Base-by-base conservation (phyloP, 2,888 invertebrate genomes). In the Scaeva pyrastri region DNA sequence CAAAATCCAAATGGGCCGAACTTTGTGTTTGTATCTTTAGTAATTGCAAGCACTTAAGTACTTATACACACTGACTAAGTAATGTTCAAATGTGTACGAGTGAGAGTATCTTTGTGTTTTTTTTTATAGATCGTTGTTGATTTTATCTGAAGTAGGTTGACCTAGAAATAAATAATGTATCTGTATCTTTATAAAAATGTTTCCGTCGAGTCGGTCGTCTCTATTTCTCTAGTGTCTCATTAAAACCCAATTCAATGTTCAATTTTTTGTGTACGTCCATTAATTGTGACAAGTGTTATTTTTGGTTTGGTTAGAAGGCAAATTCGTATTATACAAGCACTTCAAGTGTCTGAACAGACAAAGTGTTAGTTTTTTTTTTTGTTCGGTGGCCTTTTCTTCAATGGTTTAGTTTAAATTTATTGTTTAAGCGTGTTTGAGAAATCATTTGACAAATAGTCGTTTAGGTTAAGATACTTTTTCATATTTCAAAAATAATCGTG, bases 1-100 rank as follows among this genome's bases (percentile, higher is more conserved):
- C 41, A 62, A 60, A 52, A 45, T 66, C 26, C 52, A 58, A 84
- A 84, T 84, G 71, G 75, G 16, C n/a, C 50, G 21, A 66, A 77
- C 45, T 74, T 45, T 39, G 64, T 70, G 70, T 70, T 76, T 73
- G 43, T 62, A 39, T 81, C 73, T 81, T 60, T 79, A 71, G 84
- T 82, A 86, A 86, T 86, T 82, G 82, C 78, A 60, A 74, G 82
- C 82, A 82, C 82, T 86, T 82, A 86, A 82, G 64, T 48, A 86
- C 70, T 86, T 80, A 19, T 39, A 39, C 39, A 72, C 76, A 64
- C 39, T 19, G 45, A 19, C 45, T 66, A 7, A 31, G 39, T 68
- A 43, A 45, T 66, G 66, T 45, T 72, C 48, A 52, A 41, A 19
- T 58, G 26, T 31, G 31, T n/a, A n/a, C n/a, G n/a, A n/a, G n/a